phyloP scores from a whole-genome alignment of 1,140 invertebrate species.

The Bombus confusus region DNA sequence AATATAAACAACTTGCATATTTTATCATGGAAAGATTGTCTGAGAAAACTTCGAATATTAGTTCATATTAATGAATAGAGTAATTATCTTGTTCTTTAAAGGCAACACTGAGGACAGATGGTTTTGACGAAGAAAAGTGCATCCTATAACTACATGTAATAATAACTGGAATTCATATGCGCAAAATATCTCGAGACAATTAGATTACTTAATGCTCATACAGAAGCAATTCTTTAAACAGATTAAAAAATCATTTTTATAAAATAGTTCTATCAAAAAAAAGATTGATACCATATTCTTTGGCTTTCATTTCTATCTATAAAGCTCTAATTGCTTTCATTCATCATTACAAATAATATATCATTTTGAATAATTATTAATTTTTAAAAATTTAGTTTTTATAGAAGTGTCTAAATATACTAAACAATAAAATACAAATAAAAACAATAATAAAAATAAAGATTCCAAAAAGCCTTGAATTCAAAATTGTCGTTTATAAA shows the following conservation, averaged over 20 bases:
- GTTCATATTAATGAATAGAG: conserved; percentile 42
- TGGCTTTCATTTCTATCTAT: conserved; percentile 44
- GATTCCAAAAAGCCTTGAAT: conserved; percentile 47
- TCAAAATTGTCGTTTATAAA: conserved; percentile 46
- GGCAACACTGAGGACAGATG: conserved; percentile 51
- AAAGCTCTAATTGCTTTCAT: conserved; percentile 41
- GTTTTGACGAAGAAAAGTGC: conserved; percentile 1
- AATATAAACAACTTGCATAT: conserved; percentile 53
- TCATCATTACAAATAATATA: background rate
- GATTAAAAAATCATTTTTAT: conserved; percentile 12
- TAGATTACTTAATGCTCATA: conserved; percentile 11
- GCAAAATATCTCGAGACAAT: conserved; percentile 13
- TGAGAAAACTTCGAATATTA: conserved; percentile 40
- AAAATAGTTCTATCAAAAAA: conserved; percentile 21
- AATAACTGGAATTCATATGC: conserved; percentile 27
- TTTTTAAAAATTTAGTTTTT: conserved; percentile 8
- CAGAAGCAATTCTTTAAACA: conserved; percentile 6
- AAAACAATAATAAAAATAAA: too few relatives aligned
- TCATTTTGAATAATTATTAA: background rate
- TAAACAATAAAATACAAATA: conserved; percentile 55
- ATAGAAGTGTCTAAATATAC: background rate
- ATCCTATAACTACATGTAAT: conserved; percentile 19
- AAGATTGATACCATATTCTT: conserved; percentile 53
- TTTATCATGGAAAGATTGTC: conserved; percentile 43
- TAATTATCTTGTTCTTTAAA: conserved; percentile 53